Conservation (phyloP, 2,113 vertebrate species). For the Pseudopodoces humilis region DNA sequence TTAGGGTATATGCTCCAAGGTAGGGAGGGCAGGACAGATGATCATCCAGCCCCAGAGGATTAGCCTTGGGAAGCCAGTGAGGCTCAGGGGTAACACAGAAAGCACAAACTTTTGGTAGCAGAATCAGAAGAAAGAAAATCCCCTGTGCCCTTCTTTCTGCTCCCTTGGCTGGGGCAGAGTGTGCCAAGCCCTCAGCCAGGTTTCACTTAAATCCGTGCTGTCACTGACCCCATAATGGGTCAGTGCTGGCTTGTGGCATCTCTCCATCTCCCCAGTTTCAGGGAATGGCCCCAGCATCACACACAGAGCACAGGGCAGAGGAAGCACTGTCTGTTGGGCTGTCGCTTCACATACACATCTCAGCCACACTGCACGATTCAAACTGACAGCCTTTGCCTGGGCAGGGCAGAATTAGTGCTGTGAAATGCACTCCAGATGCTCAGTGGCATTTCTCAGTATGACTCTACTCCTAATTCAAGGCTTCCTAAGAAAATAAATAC, state of each 20-base stretch:
- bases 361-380: constrained; percentile 28
- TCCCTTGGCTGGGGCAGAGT: not conserved
- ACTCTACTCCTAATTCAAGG: constrained; percentile 57
- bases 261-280: not conserved
- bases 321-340: constrained; percentile 17
- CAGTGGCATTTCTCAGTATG: constrained; percentile 63
- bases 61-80: not conserved
- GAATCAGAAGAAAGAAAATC: not conserved
- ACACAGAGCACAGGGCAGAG: not conserved
- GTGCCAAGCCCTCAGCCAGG: not conserved
- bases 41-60: not conserved
- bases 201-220: not conserved
- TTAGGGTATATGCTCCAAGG: not conserved
- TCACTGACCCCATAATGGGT: not conserved
- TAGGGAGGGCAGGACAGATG: not conserved
- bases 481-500: constrained; percentile 44
- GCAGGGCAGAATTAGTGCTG: constrained; percentile 46
- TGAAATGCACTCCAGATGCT: constrained; percentile 68
- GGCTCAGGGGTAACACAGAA: not conserved
- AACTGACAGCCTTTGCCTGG: constrained; percentile 64
- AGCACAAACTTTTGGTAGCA: not conserved
- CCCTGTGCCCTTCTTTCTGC: not conserved
- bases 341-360: constrained; percentile 55
- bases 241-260: not conserved
- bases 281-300: not conserved